Percentiles rank a stretch among this genome's conserved stretches.
These are phyloP conservation scores for Alouatta caraya DNA, from an alignment of 2,797 vertebrate species.

Conservation along the genomic window DNA sequence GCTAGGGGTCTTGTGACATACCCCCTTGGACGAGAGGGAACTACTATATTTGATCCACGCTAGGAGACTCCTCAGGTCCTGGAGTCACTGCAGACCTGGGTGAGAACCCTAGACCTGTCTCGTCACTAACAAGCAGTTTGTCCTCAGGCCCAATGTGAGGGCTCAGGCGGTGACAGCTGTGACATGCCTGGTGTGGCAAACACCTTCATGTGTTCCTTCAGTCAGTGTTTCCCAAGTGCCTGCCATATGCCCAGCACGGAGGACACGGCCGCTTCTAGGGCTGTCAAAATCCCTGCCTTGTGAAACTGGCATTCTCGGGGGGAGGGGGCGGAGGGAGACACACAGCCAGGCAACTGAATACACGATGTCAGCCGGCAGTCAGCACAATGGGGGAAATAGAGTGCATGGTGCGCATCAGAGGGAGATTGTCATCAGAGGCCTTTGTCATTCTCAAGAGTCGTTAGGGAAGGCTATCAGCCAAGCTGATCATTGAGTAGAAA, in stretches of 20 bases:
- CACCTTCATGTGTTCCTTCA: not conserved
- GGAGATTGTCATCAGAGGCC: not conserved
- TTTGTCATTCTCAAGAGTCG: not conserved
- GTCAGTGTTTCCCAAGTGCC: not conserved
- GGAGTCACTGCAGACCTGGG: not conserved
- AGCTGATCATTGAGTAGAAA: not conserved
- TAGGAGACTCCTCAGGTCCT: not conserved
- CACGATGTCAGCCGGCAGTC: not conserved
- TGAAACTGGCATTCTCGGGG: not conserved
- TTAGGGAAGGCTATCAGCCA: not conserved
- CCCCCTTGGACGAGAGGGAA: not conserved
- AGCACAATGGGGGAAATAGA: not conserved
- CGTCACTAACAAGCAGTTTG: not conserved
- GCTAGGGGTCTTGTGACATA: not conserved
- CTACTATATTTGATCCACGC: not conserved
- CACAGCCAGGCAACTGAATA: not conserved
- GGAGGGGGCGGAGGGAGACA: not conserved
- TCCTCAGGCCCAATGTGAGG: not conserved
- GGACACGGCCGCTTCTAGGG: not conserved
- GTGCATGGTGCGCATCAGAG: rapidly evolving
- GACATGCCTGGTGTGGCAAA: not conserved
- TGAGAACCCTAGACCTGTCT: not conserved
- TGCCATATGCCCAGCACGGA: not conserved
- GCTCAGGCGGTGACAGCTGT: not conserved
- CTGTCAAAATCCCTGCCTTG: not conserved